phyloP scores from a whole-genome alignment of 2,888 invertebrate species.

The Sarcophaga rosellei region DNA sequence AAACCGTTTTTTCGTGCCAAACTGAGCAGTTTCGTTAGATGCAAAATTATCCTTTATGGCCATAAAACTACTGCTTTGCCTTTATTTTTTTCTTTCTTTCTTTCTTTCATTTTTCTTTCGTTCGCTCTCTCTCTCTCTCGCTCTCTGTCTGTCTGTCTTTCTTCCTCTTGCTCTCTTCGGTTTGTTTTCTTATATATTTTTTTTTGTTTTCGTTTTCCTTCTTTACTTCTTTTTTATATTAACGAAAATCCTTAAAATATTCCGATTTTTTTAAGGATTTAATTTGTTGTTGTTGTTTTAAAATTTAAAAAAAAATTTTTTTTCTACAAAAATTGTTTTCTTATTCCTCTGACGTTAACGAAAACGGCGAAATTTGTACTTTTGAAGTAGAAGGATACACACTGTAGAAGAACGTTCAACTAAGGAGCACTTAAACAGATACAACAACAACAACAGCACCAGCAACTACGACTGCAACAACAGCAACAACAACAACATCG shows the following conservation, averaged over 20 bases:
- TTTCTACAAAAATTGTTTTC: slow-evolving; percentile 8
- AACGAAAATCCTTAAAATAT: slow-evolving; percentile 60
- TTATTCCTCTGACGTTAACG: slow-evolving; percentile 59
- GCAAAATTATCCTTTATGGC: slow-evolving; percentile 68
- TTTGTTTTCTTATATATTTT: slow-evolving; percentile 45
- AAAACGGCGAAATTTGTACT: slow-evolving; percentile 58
- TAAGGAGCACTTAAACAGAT: slow-evolving; percentile 34
- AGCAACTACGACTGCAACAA: slow-evolving; percentile 10
- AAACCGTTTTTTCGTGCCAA: slow-evolving; percentile 63
- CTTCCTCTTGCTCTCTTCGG: slow-evolving; percentile 27
- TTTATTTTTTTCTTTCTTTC: slow-evolving; percentile 13
- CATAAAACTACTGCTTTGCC: slow-evolving; percentile 66
- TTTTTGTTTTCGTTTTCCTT: slow-evolving; percentile 37
- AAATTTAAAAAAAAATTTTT: no score
- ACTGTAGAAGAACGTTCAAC: slow-evolving; percentile 32
- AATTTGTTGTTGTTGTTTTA: neutral
- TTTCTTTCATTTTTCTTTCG: slow-evolving; percentile 28
- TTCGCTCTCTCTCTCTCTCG: slow-evolving; percentile 6
- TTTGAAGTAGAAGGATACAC: slow-evolving; percentile 45
- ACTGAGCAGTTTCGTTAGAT: slow-evolving; percentile 62
- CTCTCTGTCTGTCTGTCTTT: slow-evolving; percentile 31
- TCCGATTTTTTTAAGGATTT: slow-evolving; percentile 28
- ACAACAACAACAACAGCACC: neutral
- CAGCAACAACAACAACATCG: neutral
- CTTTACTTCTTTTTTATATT: slow-evolving; percentile 45